Percentiles rank a stretch among this genome's conserved stretches.
Conservation (phyloP, 2,113 vertebrate species). For the Dissostichus mawsoni region DNA sequence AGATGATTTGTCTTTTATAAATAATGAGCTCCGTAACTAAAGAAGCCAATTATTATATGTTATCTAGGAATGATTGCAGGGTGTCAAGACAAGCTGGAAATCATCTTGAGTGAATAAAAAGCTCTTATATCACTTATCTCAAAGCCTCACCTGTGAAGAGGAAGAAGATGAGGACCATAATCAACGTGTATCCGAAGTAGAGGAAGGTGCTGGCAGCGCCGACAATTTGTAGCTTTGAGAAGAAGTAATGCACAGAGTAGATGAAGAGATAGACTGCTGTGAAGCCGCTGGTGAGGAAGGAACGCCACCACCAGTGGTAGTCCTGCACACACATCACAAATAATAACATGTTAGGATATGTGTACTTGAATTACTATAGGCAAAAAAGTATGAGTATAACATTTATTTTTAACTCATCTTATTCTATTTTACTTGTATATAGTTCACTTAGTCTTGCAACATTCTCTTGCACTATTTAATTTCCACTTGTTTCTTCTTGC, state of each 20-base stretch:
- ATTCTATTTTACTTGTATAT: too few species aligned
- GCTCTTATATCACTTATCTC: neutral
- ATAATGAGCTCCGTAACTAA: neutral
- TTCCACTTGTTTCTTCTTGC: too few species aligned
- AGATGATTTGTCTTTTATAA: neutral
- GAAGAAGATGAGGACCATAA: conserved; percentile 89
- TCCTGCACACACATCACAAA: conserved; percentile 82
- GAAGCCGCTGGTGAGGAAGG: conserved; percentile 98
- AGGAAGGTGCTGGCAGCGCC: conserved; percentile 86
- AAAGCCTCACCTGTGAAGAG: conserved; percentile 85
- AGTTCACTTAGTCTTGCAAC: too few species aligned
- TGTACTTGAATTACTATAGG: neutral
- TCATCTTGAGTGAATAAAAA: neutral
- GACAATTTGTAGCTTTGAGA: conserved; percentile 87
- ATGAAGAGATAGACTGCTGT: conserved; percentile 96
- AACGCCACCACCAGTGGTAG: conserved; percentile 99
- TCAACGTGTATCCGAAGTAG: conserved; percentile 87
- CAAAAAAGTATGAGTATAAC: neutral
- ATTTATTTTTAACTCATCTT: neutral
- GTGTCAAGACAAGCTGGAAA: neutral
- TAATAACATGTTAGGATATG: neutral
- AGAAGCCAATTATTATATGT: neutral
- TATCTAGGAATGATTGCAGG: neutral
- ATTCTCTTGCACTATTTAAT: too few species aligned
- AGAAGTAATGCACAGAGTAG: conserved; percentile 90